phyloP scores from a whole-genome alignment of 2,113 vertebrate species.

The Halichoerus grypus region DNA sequence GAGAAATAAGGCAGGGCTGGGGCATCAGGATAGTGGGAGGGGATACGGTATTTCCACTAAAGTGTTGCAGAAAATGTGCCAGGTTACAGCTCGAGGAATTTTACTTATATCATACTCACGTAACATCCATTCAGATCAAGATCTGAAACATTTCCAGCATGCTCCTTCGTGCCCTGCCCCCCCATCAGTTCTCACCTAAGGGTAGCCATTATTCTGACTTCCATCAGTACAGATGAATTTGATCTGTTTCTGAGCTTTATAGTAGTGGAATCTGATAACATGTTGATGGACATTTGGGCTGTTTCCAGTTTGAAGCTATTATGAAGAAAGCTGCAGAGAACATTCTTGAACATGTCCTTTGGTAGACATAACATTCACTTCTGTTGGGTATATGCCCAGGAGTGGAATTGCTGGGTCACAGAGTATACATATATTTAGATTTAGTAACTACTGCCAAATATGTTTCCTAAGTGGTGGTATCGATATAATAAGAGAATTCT shows the following conservation, averaged over 20 bases:
- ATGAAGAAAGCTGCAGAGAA: constrained; percentile 29
- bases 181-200: neutral
- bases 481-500: neutral
- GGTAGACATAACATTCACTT: neutral
- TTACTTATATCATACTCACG: neutral
- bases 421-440: neutral
- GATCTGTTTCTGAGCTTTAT: neutral
- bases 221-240: constrained; percentile 20
- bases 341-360: constrained; percentile 20
- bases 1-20: neutral
- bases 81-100: neutral
- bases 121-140: neutral
- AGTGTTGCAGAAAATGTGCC: neutral
- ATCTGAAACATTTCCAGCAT: neutral
- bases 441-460: neutral
- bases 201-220: neutral
- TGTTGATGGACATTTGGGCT: neutral
- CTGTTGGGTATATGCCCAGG: neutral
- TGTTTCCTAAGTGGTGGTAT: neutral
- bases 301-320: constrained; percentile 20
- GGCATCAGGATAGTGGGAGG: neutral
- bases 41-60: neutral
- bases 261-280: neutral
- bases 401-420: neutral
- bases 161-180: neutral